Base-by-base conservation (phyloP, 2,888 invertebrate species). In the Odontomyia ornata region DNA sequence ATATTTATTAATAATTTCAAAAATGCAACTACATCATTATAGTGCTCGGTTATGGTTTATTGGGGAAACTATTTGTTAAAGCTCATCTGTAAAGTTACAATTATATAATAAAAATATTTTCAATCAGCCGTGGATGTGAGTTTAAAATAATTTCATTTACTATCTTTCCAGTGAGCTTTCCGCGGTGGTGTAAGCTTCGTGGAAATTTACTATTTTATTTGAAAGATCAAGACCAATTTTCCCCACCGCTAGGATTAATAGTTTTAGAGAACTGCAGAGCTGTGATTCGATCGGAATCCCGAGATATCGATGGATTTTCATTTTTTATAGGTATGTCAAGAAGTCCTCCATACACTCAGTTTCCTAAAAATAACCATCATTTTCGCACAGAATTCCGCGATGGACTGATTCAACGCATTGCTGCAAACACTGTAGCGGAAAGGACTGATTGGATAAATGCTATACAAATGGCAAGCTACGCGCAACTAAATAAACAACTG, bases 151-250 rank as follows among this genome's bases (percentile, higher is more conserved):
- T 3, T 52, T n/a, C 52, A 9, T 52, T 52, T 18, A 4, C 7
- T n/a, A 52, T 18, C 13, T n/a, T 52, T 52, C 52, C 87, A 95
- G 95, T 93, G 81, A 93, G 90, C 84, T 88, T 91, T 82, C 93
- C 94, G 85, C 89, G 95, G 84, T 97, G 96, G 95, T 97, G 96
- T 87, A 91, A 96, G 80, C 90, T 98, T 52, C 90, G 95, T 82
- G 98, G 98, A 78, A 98, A 98, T 87, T 89, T 98, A 18, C 88
- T 98, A 78, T 98, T 98, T 88, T 97, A 97, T 87, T 92, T 97
- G 84, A 96, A 96, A 87, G 93, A 93, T 65, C 91, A 93, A 81
- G 95, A 97, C 85, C 93, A 93, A 82, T 94, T 93, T 91, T 94
- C 95, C 27, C 94, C 95, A 82, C 95, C 97, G 0, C 88, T 93